A percentile compares a stretch with the other conserved stretches of the same genome.
These are phyloP conservation scores for Leucania comma DNA, from an alignment of 2,888 invertebrate genomes.

Conservation along the genomic window DNA sequence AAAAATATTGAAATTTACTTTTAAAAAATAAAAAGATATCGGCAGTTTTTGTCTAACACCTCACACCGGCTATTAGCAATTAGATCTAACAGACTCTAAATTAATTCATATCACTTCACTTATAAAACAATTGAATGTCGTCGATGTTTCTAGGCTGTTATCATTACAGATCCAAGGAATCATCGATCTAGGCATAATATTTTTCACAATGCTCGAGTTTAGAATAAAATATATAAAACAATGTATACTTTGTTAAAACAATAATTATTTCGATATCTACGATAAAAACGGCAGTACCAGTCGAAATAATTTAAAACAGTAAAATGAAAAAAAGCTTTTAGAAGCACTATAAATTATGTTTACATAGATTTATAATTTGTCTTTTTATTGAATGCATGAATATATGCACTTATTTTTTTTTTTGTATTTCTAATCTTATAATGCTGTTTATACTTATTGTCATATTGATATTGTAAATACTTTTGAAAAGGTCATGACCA, in stretches of 20 bases:
- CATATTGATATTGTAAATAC: neutral
- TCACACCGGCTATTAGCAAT: neutral
- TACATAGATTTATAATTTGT: neutral
- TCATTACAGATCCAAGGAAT: neutral
- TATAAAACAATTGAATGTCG: neutral
- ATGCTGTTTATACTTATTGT: neutral
- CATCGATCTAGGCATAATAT: neutral
- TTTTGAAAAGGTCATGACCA: neutral
- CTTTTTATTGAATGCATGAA: neutral
- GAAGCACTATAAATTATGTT: conserved; percentile 6
- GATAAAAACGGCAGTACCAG: neutral
- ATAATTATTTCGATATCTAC: neutral
- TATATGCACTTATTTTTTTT: neutral
- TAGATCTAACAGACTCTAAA: neutral
- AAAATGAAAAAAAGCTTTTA: neutral
- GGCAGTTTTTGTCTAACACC: neutral
- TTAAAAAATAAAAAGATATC: neutral
- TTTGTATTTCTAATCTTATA: neutral
- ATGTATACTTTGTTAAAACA: neutral
- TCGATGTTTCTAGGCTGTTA: neutral
- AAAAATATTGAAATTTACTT: neutral
- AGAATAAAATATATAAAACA: neutral
- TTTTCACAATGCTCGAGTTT: conserved; percentile 7
- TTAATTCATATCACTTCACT: conserved; percentile 3
- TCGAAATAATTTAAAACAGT: conserved; percentile 3